Evolutionary conservation across 2,888 invertebrate genomes (phyloP).

Genomic region (Rugalucina vietnamica): DNA sequence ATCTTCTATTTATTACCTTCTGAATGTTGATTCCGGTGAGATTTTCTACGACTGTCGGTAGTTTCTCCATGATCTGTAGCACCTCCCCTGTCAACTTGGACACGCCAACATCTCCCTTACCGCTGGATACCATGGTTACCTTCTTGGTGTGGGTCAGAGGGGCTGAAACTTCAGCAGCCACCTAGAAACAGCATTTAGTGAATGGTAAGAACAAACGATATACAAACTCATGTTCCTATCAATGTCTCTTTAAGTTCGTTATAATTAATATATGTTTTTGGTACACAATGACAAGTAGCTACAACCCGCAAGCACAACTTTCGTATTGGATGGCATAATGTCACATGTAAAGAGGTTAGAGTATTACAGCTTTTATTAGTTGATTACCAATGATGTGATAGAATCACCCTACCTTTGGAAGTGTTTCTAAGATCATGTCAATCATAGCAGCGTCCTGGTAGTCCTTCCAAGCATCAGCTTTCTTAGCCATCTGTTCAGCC

Average conservation of each 20-base stretch:
- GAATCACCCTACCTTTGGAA: slow-evolving; percentile 97
- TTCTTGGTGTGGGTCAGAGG: slow-evolving; percentile 97
- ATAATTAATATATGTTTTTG: too few relatives aligned
- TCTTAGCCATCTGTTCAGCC: slow-evolving; percentile 98
- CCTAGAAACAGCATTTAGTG: slow-evolving; percentile 85
- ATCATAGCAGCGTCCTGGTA: slow-evolving; percentile 89
- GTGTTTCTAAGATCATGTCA: slow-evolving; percentile 97
- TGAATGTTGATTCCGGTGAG: slow-evolving; percentile 96
- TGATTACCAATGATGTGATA: background rate
- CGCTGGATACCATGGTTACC: slow-evolving; percentile 98
- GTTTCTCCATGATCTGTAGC: slow-evolving; percentile 94
- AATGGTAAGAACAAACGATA: too few relatives aligned
- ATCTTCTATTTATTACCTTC: too few relatives aligned
- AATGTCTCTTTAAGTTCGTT: too few relatives aligned
- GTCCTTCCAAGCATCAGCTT: slow-evolving; percentile 98
- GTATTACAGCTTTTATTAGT: too few relatives aligned
- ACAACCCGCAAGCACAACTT: too few relatives aligned
- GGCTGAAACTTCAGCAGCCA: slow-evolving; percentile 98
- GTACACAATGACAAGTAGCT: too few relatives aligned
- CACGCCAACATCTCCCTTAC: slow-evolving; percentile 94
- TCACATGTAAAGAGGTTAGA: too few relatives aligned
- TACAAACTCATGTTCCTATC: too few relatives aligned
- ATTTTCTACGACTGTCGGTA: slow-evolving; percentile 95
- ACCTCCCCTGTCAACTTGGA: slow-evolving; percentile 97
- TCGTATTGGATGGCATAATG: too few relatives aligned